phyloP scores from a whole-genome alignment of 1,140 invertebrate genomes.

The Lordiphosa mommai region DNA sequence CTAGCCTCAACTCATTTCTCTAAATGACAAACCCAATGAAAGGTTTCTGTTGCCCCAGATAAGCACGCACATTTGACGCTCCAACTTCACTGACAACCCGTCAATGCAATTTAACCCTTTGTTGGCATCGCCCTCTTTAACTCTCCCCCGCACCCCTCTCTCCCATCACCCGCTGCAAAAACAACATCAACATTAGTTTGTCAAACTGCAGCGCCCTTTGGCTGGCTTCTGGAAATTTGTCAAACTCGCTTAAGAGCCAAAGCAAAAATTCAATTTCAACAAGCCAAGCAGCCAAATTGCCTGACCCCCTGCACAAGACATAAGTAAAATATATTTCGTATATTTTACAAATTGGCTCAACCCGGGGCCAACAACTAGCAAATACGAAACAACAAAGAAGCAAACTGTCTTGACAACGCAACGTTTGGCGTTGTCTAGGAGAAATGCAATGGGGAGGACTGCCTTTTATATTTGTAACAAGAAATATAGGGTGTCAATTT shows the following conservation, averaged over 20 bases:
- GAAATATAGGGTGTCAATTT: slow-evolving; percentile 18
- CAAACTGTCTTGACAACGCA: slow-evolving; percentile 57
- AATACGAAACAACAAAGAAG: slow-evolving; percentile 32
- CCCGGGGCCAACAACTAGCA: slow-evolving; percentile 34
- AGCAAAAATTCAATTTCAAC: slow-evolving; percentile 68
- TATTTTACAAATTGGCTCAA: slow-evolving; percentile 74
- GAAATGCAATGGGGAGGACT: slow-evolving; percentile 13
- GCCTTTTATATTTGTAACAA: background rate
- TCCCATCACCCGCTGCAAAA: too few relatives aligned
- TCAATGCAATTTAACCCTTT: slow-evolving; percentile 34
- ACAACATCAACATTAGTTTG: slow-evolving; percentile 19
- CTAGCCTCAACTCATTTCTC: background rate
- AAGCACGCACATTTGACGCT: slow-evolving; percentile 13
- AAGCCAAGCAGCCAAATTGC: slow-evolving; percentile 43
- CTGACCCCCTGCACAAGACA: slow-evolving; percentile 43
- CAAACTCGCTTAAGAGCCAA: slow-evolving; percentile 60
- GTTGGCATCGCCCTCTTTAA: background rate
- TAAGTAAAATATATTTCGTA: slow-evolving; percentile 57
- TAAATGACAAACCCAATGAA: background rate
- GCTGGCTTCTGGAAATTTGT: slow-evolving; percentile 58
- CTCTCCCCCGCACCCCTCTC: slow-evolving; percentile 3
- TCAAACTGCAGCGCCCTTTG: slow-evolving; percentile 49
- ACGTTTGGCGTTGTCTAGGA: slow-evolving; percentile 34
- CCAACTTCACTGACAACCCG: slow-evolving; percentile 17
- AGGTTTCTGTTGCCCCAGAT: background rate